A percentile compares a stretch with the other conserved stretches of the same genome.
phyloP scores from a whole-genome alignment of 2,113 vertebrate genomes.

The Centropus bengalensis region DNA sequence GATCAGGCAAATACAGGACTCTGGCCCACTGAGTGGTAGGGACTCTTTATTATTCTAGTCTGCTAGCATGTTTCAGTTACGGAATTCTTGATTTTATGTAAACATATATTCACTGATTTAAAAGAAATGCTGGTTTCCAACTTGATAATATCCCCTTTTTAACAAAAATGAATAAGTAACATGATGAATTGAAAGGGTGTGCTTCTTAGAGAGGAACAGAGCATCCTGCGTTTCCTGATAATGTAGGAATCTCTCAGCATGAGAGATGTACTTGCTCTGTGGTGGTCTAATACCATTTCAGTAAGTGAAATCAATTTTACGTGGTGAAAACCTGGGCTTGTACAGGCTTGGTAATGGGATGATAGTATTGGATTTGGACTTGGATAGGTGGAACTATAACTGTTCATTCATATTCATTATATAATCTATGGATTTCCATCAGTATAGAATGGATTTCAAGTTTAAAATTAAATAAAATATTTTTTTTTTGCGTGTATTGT shows the following conservation, averaged over 20 bases:
- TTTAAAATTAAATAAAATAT: background rate
- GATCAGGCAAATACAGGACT: too few relatives aligned
- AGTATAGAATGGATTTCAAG: background rate
- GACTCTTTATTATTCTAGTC: background rate
- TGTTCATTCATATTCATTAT: background rate
- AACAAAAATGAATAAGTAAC: background rate
- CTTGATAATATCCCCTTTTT: background rate
- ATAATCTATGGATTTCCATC: background rate
- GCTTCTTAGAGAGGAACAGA: background rate
- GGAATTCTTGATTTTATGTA: background rate
- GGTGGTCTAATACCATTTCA: background rate
- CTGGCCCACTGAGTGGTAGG: background rate
- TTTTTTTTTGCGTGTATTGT: background rate
- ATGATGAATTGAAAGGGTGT: background rate
- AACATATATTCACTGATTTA: background rate
- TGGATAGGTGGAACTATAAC: background rate
- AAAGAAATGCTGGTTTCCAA: background rate
- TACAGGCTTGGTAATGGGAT: background rate
- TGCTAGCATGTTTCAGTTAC: background rate
- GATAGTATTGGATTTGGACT: background rate
- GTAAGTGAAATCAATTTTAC: background rate
- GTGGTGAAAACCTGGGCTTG: background rate
- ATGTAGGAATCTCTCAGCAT: fast-evolving
- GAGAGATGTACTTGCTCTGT: background rate
- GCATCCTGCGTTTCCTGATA: background rate